A percentile compares a stretch with the other conserved stretches of the same genome.
Conservation (phyloP, 2,888 invertebrate genomes). For the Lepidocyrtoides sp. region DNA sequence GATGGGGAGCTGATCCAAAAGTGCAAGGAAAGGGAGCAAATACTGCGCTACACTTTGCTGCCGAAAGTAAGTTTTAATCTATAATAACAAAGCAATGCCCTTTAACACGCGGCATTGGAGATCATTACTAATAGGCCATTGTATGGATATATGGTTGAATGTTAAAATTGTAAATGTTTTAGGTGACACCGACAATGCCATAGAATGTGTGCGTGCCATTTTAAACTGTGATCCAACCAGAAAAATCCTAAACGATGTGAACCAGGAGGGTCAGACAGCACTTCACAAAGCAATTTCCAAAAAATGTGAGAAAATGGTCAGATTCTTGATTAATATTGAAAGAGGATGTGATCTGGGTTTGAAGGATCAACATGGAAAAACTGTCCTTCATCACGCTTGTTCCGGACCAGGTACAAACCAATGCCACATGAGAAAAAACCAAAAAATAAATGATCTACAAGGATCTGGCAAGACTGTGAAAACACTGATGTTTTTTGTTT, state of each 20-base stretch:
- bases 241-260: constrained; percentile 45
- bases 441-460: too few relatives aligned
- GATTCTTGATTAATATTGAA: constrained; percentile 48
- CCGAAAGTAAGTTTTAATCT: constrained; percentile 65
- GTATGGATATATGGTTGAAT: too few relatives aligned
- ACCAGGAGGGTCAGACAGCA: constrained; percentile 54
- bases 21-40: constrained; percentile 52
- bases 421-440: too few relatives aligned
- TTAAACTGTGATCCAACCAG: constrained; percentile 56
- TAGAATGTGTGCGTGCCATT: constrained; percentile 47
- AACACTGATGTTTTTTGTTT: neutral
- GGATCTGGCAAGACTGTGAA: too few relatives aligned
- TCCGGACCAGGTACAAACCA: constrained; percentile 66
- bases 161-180: too few relatives aligned
- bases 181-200: constrained; percentile 66
- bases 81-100: too few relatives aligned
- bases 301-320: constrained; percentile 67
- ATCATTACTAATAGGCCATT: too few relatives aligned
- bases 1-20: constrained; percentile 60
- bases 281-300: constrained; percentile 63
- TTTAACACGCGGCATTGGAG: too few relatives aligned
- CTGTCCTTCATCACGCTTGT: constrained; percentile 64
- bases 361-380: constrained; percentile 54
- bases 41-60: constrained; percentile 56
- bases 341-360: constrained; percentile 44